Evolutionary conservation across 2,113 vertebrate species (phyloP).

Genomic region (Eleginops maclovinus): DNA sequence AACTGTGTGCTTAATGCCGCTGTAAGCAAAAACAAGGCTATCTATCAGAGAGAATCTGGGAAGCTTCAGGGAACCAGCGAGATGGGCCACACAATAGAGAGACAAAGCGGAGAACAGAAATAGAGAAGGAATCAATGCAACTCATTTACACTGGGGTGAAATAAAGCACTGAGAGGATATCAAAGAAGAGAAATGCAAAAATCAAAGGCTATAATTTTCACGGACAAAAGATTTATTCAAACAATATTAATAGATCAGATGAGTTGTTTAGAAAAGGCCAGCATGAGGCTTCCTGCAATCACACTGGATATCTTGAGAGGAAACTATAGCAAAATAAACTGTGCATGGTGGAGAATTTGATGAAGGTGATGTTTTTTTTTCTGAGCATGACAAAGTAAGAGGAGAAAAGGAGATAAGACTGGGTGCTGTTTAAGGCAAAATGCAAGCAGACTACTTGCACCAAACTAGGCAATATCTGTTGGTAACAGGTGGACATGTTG

Average conservation of each 20-base stretch:
- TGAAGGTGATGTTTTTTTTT: background rate
- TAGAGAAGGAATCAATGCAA: slow-evolving; percentile 69
- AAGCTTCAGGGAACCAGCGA: slow-evolving; percentile 44
- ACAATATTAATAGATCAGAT: slow-evolving; percentile 65
- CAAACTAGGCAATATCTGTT: slow-evolving; percentile 15
- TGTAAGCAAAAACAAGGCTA: slow-evolving; percentile 69
- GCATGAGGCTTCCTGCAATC: slow-evolving; percentile 38
- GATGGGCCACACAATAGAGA: slow-evolving; percentile 52
- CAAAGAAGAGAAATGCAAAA: slow-evolving; percentile 49
- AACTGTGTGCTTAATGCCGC: slow-evolving; percentile 66
- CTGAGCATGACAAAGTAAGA: slow-evolving; percentile 6
- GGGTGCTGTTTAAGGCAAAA: slow-evolving; percentile 17
- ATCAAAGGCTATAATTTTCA: slow-evolving; percentile 72
- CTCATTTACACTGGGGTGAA: slow-evolving; percentile 53
- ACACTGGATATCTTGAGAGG: slow-evolving; percentile 38
- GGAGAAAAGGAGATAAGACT: slow-evolving; percentile 3
- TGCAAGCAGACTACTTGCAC: slow-evolving; percentile 16
- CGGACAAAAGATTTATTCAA: slow-evolving; percentile 71
- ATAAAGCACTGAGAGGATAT: slow-evolving; percentile 46
- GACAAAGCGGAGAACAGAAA: slow-evolving; percentile 57
- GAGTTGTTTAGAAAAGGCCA: slow-evolving; percentile 27
- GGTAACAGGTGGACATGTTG: slow-evolving; percentile 61
- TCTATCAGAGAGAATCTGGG: slow-evolving; percentile 59
- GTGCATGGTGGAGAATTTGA: slow-evolving; percentile 24
- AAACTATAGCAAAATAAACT: slow-evolving; percentile 31